Conservation (phyloP, 2,113 vertebrate genomes). For the Peromyscus polionotus region DNA sequence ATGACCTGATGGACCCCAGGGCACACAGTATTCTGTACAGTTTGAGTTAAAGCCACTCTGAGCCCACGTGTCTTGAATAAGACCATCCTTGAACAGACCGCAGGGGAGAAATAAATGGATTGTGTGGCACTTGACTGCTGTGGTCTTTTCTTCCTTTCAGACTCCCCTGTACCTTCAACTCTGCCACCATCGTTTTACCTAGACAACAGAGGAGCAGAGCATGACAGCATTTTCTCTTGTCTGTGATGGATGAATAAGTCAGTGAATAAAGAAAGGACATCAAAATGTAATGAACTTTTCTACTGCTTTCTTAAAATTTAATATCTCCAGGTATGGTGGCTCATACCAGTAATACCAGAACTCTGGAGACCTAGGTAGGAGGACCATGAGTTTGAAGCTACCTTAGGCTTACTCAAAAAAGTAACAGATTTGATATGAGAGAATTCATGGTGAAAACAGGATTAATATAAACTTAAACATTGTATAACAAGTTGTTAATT, state of each 20-base stretch:
- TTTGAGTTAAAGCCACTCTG: neutral
- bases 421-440: neutral
- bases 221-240: no score
- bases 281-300: neutral
- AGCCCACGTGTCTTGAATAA: neutral
- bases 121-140: neutral
- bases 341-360: neutral
- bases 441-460: neutral
- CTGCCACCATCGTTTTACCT: neutral
- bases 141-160: neutral
- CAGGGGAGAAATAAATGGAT: neutral
- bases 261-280: neutral
- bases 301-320: neutral
- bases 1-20: neutral
- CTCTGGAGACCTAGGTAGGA: neutral
- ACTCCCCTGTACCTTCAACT: neutral
- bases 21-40: neutral
- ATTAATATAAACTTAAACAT: neutral
- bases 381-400: neutral
- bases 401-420: neutral
- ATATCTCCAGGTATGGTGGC: neutral
- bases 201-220: neutral
- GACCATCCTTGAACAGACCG: neutral
- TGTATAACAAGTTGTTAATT: neutral
- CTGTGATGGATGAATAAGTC: neutral